Evolutionary conservation across 2,888 invertebrate genomes (phyloP), one percentile per base, ranked within the genome.

Genomic region (Philereme transversata): DNA sequence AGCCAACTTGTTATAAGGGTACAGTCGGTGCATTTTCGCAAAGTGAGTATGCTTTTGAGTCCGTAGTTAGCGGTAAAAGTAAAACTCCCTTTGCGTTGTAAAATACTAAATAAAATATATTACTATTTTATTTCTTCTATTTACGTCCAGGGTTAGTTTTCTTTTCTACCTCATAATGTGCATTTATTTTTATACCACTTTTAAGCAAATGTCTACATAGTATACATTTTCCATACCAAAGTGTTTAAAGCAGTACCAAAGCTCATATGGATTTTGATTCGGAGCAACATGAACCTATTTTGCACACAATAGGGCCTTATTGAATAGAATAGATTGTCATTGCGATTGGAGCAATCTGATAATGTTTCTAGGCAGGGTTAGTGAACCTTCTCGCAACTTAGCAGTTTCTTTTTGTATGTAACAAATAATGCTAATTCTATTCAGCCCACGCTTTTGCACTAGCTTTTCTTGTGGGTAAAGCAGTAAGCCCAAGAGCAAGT

Each of bases 1-100:
- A 91, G 89, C 81, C 91, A 90, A 78, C 90, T 92, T 78, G 87
- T 90, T 79, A 85, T 91, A 75, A 83, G 91, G 82, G 90, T 92
- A 70, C 90, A 90, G 80, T 82, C 90, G 63, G 85, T 88, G 77
- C 90, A 92, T 78, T 92, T 92, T 81, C 85, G 86, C 68, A 92
- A 92, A 86, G 91, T 92, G 69, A 84, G 82, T 83, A 45, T 63
- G 35, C 38, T 35, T 43, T 49, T n/a, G 22, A 45, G 22, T 44
- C 0, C 33, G 40, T 47, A 48, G 54, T 34, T 9, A 22, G 22
- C 22, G 22, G 22, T 22, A 22, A 1, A 22, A 22, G 22, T 22
- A 22, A 3, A 22, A 2, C 1, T 22, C 22, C 3, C 22, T 22
- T 22, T 22, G 22, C 22, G 22, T 22, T 22, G 1, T 22, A 22